These are phyloP conservation scores for Drosophila repletoides DNA, from an alignment of 1,140 invertebrate genomes.

Conservation along the genomic window DNA sequence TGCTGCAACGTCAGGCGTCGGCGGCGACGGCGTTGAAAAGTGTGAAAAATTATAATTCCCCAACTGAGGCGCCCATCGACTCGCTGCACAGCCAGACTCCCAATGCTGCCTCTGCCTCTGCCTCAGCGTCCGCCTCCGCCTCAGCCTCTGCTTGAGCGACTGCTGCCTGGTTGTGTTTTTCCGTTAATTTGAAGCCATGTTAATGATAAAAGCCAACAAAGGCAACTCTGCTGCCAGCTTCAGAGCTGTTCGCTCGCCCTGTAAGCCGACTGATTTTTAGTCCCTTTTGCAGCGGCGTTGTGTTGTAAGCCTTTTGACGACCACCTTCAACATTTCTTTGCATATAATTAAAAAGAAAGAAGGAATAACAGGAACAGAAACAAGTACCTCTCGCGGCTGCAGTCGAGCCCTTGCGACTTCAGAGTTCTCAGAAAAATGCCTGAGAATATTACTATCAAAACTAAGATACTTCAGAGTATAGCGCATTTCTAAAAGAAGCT, in stretches of 20 bases:
- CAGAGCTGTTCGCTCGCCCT: conserved; percentile 10
- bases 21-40: conserved; percentile 42
- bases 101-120: too few species aligned
- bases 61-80: conserved; percentile 31
- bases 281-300: conserved; percentile 45
- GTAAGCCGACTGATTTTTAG: conserved; percentile 60
- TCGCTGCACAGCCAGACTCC: conserved; percentile 22
- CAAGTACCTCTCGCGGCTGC: not conserved
- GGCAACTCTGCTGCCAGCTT: conserved; percentile 17
- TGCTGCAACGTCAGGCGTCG: conserved; percentile 16
- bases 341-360: conserved; percentile 78
- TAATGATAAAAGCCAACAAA: conserved; percentile 77
- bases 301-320: conserved; percentile 67
- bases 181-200: conserved; percentile 65
- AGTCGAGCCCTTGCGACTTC: not conserved
- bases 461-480: too few species aligned
- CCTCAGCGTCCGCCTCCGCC: not conserved
- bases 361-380: conserved; percentile 21
- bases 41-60: conserved; percentile 66
- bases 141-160: not conserved
- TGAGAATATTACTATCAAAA: too few species aligned
- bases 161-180: conserved; percentile 23
- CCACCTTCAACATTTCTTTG: conserved; percentile 65
- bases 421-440: not conserved
- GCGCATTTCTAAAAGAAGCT: too few species aligned